A percentile compares a stretch with the other conserved stretches of the same genome.
phyloP scores from a whole-genome alignment of 2,113 vertebrate species.

The Vulpes vulpes region DNA sequence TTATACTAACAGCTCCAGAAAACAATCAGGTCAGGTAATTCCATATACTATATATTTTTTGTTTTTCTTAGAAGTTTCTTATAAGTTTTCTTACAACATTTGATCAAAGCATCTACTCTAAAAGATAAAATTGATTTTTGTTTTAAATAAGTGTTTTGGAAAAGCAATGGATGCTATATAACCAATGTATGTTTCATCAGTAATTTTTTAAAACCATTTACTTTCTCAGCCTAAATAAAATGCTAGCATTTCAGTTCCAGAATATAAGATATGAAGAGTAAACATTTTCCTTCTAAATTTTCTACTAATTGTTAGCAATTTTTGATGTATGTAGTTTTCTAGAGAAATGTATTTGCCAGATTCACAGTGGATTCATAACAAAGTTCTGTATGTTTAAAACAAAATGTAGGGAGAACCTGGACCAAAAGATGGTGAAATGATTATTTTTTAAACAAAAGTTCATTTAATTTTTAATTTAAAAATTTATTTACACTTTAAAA shows the following conservation, averaged over 20 bases:
- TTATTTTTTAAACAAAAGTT: background rate
- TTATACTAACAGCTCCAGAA: background rate
- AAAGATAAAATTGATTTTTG: background rate
- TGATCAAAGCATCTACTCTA: background rate
- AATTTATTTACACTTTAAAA: background rate
- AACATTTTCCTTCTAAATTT: background rate
- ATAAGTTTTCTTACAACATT: background rate
- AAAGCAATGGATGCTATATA: background rate
- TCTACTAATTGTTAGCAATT: background rate
- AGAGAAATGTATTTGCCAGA: background rate
- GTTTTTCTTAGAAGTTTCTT: background rate
- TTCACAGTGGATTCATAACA: background rate
- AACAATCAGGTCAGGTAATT: background rate
- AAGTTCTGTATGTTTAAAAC: background rate
- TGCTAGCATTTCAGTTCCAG: background rate
- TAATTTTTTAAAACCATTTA: background rate
- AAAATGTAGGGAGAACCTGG: background rate
- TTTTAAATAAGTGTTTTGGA: background rate
- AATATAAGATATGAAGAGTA: background rate
- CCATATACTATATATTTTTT: background rate
- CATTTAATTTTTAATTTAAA: background rate
- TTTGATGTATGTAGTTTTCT: background rate
- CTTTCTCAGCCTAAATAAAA: constrained; percentile 2
- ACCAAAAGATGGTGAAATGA: background rate
- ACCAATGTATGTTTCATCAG: background rate